Percentiles rank a stretch among this genome's conserved stretches.
phyloP scores from a whole-genome alignment of 1,140 invertebrate genomes.

The Bombyx mori region ASM3026992v2 NC_085111.1:9993001-9993500 shows the following conservation, averaged over 20 bases:
- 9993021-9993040: slow-evolving; percentile 23
- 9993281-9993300: slow-evolving; percentile 12
- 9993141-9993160: slow-evolving; percentile 29
- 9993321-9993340: not conserved
- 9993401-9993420: no score
- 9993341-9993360: no score
- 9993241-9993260: slow-evolving; percentile 73
- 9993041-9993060: slow-evolving; percentile 43
- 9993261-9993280: slow-evolving; percentile 18
- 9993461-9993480: no score
- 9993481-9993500: no score
- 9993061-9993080: not conserved
- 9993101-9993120: no score
- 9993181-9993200: slow-evolving; percentile 85
- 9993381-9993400: no score
- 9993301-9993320: slow-evolving; percentile 1
- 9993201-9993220: slow-evolving; percentile 93
- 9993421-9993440: no score
- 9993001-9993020: not conserved
- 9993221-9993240: slow-evolving; percentile 90
- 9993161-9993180: slow-evolving; percentile 77
- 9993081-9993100: not conserved
- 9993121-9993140: slow-evolving; percentile 10
- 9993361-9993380: no score
- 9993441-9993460: no score